Evolutionary conservation across 2,113 vertebrate genomes (phyloP).

Genomic region (Meriones unguiculatus): DNA sequence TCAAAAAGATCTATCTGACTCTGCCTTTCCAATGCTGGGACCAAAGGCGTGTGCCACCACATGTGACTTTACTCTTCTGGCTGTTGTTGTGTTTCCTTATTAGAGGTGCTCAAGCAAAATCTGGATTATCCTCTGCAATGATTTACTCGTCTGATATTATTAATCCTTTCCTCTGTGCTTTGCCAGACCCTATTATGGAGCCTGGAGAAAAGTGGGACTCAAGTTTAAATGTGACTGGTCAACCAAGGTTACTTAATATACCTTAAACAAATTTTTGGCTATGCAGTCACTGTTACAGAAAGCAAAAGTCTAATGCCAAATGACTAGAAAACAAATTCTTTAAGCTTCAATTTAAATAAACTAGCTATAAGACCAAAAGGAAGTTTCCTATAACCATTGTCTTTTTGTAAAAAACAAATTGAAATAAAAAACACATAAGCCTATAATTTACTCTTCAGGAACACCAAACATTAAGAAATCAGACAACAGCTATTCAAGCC

Average conservation of each 20-base stretch:
- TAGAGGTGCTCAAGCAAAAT: constrained; percentile 32
- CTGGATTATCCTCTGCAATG: not conserved
- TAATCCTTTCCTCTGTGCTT: not conserved
- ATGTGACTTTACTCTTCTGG: not conserved
- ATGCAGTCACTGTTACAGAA: constrained; percentile 10
- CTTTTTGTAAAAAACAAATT: constrained; percentile 59
- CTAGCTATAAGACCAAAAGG: not conserved
- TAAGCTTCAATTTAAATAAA: not conserved
- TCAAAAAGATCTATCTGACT: not conserved
- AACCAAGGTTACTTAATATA: not conserved
- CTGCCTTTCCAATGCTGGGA: not conserved
- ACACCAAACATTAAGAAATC: constrained; percentile 68
- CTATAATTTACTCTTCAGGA: constrained; percentile 54
- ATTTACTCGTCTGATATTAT: not conserved
- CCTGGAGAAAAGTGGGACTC: not conserved
- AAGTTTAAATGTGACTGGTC: constrained; percentile 10
- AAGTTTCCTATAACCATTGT: not conserved
- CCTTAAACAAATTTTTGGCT: constrained; percentile 37
- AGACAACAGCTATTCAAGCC: constrained; percentile 37
- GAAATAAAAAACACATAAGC: not conserved
- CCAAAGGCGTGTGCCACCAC: not conserved
- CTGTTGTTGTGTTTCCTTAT: not conserved
- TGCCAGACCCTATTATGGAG: not conserved
- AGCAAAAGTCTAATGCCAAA: not conserved
- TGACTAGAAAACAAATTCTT: not conserved